Base-by-base conservation (phyloP, 2,797 vertebrate species). In the Acropternis orthonyx region DNA sequence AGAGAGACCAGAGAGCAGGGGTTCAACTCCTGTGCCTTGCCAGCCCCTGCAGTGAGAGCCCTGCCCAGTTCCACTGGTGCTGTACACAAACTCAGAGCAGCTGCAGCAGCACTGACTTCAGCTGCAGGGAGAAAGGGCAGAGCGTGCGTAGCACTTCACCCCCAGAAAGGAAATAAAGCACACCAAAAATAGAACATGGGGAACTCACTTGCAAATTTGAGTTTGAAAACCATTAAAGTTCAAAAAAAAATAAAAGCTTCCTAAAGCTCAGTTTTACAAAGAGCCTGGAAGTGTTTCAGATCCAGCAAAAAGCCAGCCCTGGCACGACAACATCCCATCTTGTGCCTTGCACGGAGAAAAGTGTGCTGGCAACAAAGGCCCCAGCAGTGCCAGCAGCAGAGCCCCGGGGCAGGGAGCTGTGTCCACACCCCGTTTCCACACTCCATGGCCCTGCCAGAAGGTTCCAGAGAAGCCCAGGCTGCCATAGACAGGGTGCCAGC, bases 151-250 rank as follows among this genome's bases (percentile, higher is more conserved):
- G 76, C 58, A 36, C 79, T 69, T 86, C 91, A 80, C 21, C 55
- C 78, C 49, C 91, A 36, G 79, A 91, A 92, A 92, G 91, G 84
- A 96, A 94, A 92, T 41, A 56, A 81, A 80, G 49, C n/a, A 69
- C 4, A 37, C 68, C 76, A 83, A 63, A 91, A 96, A 92, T 84
- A 95, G 82, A 72, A 69, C 1, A 3, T 5, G 58, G 36, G 87
- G 79, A 94, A 75, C 62, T 84, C 36, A 3, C n/a, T 78, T 78
- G 68, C 46, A 85, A 91, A 72, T 88, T 15, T 8, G 4, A 74
- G 51, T 67, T 82, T 88, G 48, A 89, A 96, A 85, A 61, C 23
- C 32, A 66, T 17, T 39, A 3, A 54, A 61, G 37, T 27, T 44
- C 6, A 23, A 46, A 51, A 66, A 54, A 28, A 27, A 28, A 27